These are phyloP conservation scores for Artibeus jamaicensis DNA, from an alignment of 2,797 vertebrate species.

Conservation along the genomic window DNA sequence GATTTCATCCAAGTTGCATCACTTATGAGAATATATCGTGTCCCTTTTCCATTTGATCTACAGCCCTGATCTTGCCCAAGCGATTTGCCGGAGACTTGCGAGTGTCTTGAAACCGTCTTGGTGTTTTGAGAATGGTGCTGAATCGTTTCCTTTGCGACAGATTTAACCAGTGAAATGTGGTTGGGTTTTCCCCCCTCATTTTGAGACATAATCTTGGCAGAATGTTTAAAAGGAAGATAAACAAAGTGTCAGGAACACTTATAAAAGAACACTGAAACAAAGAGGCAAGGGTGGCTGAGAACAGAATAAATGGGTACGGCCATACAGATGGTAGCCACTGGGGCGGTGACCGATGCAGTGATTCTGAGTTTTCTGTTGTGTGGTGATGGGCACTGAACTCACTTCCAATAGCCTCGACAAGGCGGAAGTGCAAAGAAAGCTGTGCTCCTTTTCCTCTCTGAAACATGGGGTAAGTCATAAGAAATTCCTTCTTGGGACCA, in stretches of 20 bases:
- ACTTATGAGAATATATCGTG: background rate
- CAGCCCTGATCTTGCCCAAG: background rate
- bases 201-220: slow-evolving; percentile 63
- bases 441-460: background rate
- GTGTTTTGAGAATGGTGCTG: slow-evolving; percentile 7
- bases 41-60: background rate
- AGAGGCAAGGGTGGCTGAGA: background rate
- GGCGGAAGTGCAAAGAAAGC: background rate
- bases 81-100: background rate
- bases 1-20: background rate
- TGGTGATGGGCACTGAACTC: background rate
- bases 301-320: background rate
- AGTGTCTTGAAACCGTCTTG: background rate
- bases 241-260: slow-evolving; percentile 59
- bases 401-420: background rate
- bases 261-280: slow-evolving; percentile 2
- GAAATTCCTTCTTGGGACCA: background rate
- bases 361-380: background rate
- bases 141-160: slow-evolving; percentile 21
- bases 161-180: slow-evolving; percentile 37
- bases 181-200: background rate
- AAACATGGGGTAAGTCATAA: background rate
- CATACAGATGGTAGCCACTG: rapidly evolving
- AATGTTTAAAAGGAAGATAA: slow-evolving; percentile 59
- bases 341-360: rapidly evolving